Evolutionary conservation across 2,888 invertebrate species (phyloP).

Genomic region (Clusia tigrina): DNA sequence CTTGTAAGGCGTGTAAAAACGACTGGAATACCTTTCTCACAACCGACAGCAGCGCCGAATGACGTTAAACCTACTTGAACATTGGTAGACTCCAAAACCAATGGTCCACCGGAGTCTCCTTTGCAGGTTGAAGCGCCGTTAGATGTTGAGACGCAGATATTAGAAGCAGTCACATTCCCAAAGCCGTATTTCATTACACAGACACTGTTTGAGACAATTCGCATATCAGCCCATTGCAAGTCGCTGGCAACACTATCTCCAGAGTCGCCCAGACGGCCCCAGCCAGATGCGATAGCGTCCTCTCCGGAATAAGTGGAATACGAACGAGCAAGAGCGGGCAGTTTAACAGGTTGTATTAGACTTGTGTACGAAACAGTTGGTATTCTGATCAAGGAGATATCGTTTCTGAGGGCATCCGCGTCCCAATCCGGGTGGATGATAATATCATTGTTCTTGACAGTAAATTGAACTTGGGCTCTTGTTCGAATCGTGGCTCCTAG

Average conservation of each 20-base stretch:
- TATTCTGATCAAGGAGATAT: constrained; percentile 49
- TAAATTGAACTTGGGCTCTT: constrained; percentile 34
- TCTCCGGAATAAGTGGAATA: constrained; percentile 39
- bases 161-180: constrained; percentile 33
- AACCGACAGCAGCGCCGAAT: constrained; percentile 50
- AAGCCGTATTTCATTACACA: constrained; percentile 59
- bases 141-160: constrained; percentile 44
- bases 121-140: constrained; percentile 49
- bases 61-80: constrained; percentile 54
- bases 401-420: constrained; percentile 39
- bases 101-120: constrained; percentile 60
- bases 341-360: constrained; percentile 16
- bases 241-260: constrained; percentile 47
- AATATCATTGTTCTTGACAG: constrained; percentile 33
- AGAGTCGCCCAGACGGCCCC: constrained; percentile 44
- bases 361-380: constrained; percentile 19
- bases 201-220: constrained; percentile 48
- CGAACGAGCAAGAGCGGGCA: constrained; percentile 37
- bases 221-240: constrained; percentile 40
- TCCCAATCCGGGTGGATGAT: constrained; percentile 59
- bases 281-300: constrained; percentile 42
- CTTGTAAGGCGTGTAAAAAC: constrained; percentile 50
- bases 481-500: constrained; percentile 52
- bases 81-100: constrained; percentile 34
- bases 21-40: constrained; percentile 49